Evolutionary conservation across 2,113 vertebrate species (phyloP).

Genomic region (Balaenoptera acutorostrata): DNA sequence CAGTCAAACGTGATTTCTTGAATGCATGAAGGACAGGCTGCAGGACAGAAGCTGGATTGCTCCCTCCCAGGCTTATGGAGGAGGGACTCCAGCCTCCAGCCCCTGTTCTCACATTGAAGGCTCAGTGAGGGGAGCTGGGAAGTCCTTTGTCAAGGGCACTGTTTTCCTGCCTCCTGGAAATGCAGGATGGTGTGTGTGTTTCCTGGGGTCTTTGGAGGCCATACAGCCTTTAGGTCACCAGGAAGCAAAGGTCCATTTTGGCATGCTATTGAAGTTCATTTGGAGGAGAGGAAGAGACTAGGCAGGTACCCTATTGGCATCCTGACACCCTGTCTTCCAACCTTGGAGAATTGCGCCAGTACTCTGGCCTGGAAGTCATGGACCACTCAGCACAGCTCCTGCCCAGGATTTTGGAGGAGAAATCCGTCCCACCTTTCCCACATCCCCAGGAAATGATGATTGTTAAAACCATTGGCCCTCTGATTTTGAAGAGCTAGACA

Average conservation of each 20-base stretch:
- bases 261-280: background rate
- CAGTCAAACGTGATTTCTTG: background rate
- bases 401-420: background rate
- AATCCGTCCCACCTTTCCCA: background rate
- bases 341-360: background rate
- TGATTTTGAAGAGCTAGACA: background rate
- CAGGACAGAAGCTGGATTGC: background rate
- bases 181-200: background rate
- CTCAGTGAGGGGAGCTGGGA: background rate
- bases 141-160: background rate
- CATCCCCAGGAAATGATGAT: background rate
- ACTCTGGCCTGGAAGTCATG: background rate
- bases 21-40: background rate
- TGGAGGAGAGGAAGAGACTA: background rate
- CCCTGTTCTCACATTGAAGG: background rate
- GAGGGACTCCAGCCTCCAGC: background rate
- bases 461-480: background rate
- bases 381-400: background rate
- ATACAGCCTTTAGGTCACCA: background rate
- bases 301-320: background rate
- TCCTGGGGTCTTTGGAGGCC: background rate
- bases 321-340: background rate
- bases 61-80: background rate
- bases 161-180: no score
- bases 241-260: background rate